Evolutionary conservation across 2,113 vertebrate species (phyloP).

Genomic region (Erpornis zantholeuca): DNA sequence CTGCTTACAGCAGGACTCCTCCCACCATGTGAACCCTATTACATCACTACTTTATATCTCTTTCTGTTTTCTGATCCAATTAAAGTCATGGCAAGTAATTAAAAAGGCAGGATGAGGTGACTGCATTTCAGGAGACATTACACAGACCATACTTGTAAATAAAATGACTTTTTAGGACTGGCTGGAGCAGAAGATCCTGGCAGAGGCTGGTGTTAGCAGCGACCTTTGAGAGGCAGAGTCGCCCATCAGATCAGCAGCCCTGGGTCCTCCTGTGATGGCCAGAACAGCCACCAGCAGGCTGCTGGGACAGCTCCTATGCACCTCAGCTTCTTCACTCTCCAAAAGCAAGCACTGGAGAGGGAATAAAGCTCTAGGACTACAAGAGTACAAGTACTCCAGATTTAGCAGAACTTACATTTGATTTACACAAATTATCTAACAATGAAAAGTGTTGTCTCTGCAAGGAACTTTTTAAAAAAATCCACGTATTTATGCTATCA

Average conservation of each 20-base stretch:
- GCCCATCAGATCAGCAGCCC: not conserved
- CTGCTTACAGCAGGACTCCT: not conserved
- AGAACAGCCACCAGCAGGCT: not conserved
- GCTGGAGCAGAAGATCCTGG: not conserved
- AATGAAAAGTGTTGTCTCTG: not conserved
- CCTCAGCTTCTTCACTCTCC: not conserved
- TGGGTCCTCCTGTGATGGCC: not conserved
- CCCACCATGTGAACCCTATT: not conserved
- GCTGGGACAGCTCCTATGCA: not conserved
- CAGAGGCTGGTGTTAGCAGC: not conserved
- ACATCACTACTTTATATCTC: not conserved
- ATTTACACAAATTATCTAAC: not conserved
- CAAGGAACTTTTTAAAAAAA: not conserved
- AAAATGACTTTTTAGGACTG: not conserved
- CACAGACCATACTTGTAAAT: not conserved
- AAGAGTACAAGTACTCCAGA: not conserved
- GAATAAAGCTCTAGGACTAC: not conserved
- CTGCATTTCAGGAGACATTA: conserved; percentile 17
- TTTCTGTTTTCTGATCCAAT: not conserved
- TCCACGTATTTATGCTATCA: not conserved
- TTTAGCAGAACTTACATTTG: not conserved
- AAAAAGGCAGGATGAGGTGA: conserved; percentile 16
- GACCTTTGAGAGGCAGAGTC: not conserved
- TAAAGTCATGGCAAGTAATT: conserved; percentile 18
- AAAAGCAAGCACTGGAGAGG: not conserved